Base-by-base conservation (phyloP, 1,140 invertebrate species). In the Epicauta chinensis region DNA sequence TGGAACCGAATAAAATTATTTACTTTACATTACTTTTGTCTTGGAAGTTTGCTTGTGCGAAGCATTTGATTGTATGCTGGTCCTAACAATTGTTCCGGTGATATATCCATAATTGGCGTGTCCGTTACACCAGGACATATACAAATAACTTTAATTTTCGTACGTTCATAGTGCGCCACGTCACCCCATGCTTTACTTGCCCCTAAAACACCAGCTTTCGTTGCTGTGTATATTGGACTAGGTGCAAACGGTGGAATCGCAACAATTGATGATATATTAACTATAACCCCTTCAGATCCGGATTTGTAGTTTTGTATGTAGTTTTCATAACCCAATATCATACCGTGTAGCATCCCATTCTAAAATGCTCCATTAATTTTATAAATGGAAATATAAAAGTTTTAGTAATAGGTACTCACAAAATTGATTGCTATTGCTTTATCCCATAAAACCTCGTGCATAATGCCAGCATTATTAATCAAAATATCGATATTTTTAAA, bases 391-490 rank as follows among this genome's bases (percentile, higher is more conserved):
- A 10, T 16, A 11, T 32, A 16, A n/a, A 29, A 16, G n/a, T 30
- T 31, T 16, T n/a, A n/a, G n/a, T n/a, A n/a, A n/a, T n/a, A n/a
- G n/a, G n/a, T 39, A 66, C 71, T 72, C 62, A 77, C 76, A 47
- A 77, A 58, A 57, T 77, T 77, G 10, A 77, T 67, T 14, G 67
- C 62, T 12, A 77, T 68, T 60, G 72, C 67, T 34, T 55, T 63
- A 48, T 76, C 68, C 72, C 73, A 76, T 47, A 66, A 61, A 43
- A 66, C 60, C 47, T 77, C 75, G 37, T 74, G 67, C 13, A 76
- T 55, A 46, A 77, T 71, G 23, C 73, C 69, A 43, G 76, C 75
- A 51, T 75, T 73, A 30, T 78, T 75, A 5, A 75, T 63, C 0
- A 78, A 68, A 17, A 79, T 73, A 51, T 79, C 74, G 6, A 74